Base-by-base conservation (phyloP, 2,113 vertebrate species). In the Callospermophilus lateralis region DNA sequence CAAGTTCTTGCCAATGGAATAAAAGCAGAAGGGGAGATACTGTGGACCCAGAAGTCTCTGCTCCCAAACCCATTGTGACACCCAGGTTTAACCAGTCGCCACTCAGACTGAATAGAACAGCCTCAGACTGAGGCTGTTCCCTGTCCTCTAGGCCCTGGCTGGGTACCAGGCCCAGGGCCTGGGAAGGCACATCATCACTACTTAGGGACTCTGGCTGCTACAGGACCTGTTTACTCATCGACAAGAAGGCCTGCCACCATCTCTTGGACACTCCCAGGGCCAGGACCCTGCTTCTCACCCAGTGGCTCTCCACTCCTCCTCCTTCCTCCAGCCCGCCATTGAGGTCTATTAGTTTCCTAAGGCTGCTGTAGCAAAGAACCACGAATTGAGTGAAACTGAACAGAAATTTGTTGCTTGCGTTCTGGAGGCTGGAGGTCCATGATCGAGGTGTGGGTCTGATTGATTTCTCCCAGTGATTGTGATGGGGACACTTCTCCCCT, bases 221-320 rank as follows among this genome's bases (percentile, higher is more conserved):
- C 24, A 58, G 58, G 28, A 39, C 13, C 24, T 65, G 30, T 79
- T 30, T 11, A 39, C 28, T 12, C 61, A 48, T 28, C 28, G 42
- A 78, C 83, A 68, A 81, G 86, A 55, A 79, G 19, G 67, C 39
- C 30, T 88, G 51, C n/a, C 7, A 6, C 7, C 3, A n/a, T 11
- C 22, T 34, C 42, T 37, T 24, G 67, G 37, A 68, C 39, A 9
- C 61, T 8, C 80, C 24, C 39, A 67, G 34, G 19, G 28, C 6
- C 10, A 78, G 8, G 63, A 22, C 95, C 58, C 53, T 53, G 30
- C 32, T 42, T 3, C 6, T 63, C 9, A 63, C 3, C 3, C 0
- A 0, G 16, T 16, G 34, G 32, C 42, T 79, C 45, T 83, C 26
- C 4, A 30, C 9, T 63, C 17, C 10, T 24, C 73, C 20, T 0